phyloP scores from a whole-genome alignment of 92 coral and sea anemone species.

The Porites cylindrica region DNA sequence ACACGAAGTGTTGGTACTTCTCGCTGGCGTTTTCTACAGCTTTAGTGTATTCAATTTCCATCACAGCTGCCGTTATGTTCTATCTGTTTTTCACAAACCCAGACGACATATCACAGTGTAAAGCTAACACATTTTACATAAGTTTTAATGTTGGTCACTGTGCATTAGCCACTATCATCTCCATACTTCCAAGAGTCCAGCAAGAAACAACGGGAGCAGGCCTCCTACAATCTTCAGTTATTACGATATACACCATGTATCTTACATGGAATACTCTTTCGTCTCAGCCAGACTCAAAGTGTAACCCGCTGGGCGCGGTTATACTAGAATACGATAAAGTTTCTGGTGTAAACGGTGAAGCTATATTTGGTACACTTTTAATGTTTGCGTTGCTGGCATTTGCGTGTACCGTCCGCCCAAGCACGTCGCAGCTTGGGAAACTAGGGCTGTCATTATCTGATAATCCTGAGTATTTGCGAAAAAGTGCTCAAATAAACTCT shows the following conservation, averaged over 20 bases:
- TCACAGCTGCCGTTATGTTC: slow-evolving; percentile 88
- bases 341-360: slow-evolving; percentile 98
- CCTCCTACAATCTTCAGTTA: slow-evolving; percentile 92
- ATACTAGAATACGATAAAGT: slow-evolving; percentile 96
- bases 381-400: slow-evolving; percentile 90
- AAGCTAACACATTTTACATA: slow-evolving; percentile 93
- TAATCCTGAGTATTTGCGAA: slow-evolving; percentile 62
- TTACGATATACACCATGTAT: slow-evolving; percentile 95
- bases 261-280: slow-evolving; percentile 97
- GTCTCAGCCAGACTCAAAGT: slow-evolving; percentile 91
- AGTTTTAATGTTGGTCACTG: slow-evolving; percentile 97
- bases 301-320: slow-evolving; percentile 96
- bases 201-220: slow-evolving; percentile 94
- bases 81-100: slow-evolving; percentile 91
- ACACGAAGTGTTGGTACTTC: slow-evolving; percentile 93
- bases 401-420: slow-evolving; percentile 97
- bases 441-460: slow-evolving; percentile 89
- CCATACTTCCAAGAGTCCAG: slow-evolving; percentile 91
- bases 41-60: slow-evolving; percentile 84
- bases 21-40: slow-evolving; percentile 95
- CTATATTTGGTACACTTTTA: slow-evolving; percentile 92
- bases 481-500: slow-evolving; percentile 60
- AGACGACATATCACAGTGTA: slow-evolving; percentile 83
- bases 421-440: slow-evolving; percentile 95
- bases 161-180: slow-evolving; percentile 86